A percentile compares a stretch with the other conserved stretches of the same genome.
These are phyloP conservation scores for Aleiodes testaceus DNA, from an alignment of 2,888 invertebrate genomes.

Conservation along the genomic window DNA sequence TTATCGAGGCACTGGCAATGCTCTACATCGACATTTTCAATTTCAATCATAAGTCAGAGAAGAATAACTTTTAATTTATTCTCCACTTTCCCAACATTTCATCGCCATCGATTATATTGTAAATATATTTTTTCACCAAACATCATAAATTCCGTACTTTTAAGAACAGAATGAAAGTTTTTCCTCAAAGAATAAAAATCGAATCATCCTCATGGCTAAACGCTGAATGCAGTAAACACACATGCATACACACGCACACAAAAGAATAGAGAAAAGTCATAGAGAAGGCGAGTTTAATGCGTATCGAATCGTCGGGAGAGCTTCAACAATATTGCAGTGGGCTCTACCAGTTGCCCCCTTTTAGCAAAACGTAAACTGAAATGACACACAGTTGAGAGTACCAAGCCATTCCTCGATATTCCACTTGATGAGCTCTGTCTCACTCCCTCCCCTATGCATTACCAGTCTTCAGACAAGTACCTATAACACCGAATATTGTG, in stretches of 20 bases:
- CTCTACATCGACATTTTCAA: no score
- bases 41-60: no score
- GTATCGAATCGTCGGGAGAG: constrained; percentile 68
- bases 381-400: constrained; percentile 49
- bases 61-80: no score
- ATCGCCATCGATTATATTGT: neutral
- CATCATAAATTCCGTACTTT: neutral
- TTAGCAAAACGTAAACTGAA: constrained; percentile 63
- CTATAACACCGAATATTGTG: constrained; percentile 14
- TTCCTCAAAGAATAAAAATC: constrained; percentile 33
- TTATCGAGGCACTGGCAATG: no score
- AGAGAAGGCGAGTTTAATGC: constrained; percentile 59
- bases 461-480: neutral
- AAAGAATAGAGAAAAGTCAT: constrained; percentile 18
- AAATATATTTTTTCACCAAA: neutral
- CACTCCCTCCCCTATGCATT: neutral
- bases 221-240: constrained; percentile 11
- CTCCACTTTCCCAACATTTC: neutral
- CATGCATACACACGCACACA: neutral
- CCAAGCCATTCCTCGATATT: constrained; percentile 59
- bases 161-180: neutral
- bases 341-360: constrained; percentile 55
- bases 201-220: constrained; percentile 44
- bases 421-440: constrained; percentile 57
- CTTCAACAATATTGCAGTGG: constrained; percentile 62